Evolutionary conservation across 2,888 invertebrate genomes (phyloP).

Genomic region (Eurois occulta): DNA sequence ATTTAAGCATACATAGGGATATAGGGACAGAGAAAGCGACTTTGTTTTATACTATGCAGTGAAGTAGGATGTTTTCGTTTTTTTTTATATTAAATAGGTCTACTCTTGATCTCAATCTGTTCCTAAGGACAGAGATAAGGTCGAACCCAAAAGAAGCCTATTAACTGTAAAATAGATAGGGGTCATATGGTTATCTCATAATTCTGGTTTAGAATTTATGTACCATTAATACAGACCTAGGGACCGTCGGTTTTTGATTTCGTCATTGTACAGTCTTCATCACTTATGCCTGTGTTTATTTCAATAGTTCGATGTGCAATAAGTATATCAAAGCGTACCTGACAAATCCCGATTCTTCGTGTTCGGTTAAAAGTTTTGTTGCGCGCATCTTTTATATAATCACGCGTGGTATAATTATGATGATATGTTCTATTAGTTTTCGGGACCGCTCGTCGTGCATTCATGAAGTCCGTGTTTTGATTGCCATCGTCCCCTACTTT

Average conservation of each 20-base stretch:
- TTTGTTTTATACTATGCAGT: too few species aligned
- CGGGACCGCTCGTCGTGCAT: constrained; percentile 3
- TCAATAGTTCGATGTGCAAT: not conserved
- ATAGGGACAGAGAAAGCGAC: too few species aligned
- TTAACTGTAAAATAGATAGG: too few species aligned
- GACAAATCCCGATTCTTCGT: constrained; percentile 36
- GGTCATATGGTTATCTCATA: too few species aligned
- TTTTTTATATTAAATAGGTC: too few species aligned
- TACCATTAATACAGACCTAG: not conserved
- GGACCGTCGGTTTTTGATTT: not conserved
- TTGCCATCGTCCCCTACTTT: not conserved
- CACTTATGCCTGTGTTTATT: not conserved
- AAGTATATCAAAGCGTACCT: constrained; percentile 4
- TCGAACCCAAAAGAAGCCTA: too few species aligned
- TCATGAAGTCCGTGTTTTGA: not conserved
- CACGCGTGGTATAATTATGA: constrained; percentile 24
- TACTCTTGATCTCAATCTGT: too few species aligned
- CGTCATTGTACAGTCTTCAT: not conserved
- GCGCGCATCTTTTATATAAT: constrained; percentile 17
- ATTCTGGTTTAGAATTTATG: not conserved
- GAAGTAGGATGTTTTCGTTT: too few species aligned
- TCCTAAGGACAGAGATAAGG: too few species aligned
- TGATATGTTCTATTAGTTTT: constrained; percentile 22
- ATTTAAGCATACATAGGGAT: too few species aligned
- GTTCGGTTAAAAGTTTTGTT: constrained; percentile 10